Evolutionary conservation across 2,888 invertebrate genomes (phyloP).

Genomic region (Coremacera marginata): DNA sequence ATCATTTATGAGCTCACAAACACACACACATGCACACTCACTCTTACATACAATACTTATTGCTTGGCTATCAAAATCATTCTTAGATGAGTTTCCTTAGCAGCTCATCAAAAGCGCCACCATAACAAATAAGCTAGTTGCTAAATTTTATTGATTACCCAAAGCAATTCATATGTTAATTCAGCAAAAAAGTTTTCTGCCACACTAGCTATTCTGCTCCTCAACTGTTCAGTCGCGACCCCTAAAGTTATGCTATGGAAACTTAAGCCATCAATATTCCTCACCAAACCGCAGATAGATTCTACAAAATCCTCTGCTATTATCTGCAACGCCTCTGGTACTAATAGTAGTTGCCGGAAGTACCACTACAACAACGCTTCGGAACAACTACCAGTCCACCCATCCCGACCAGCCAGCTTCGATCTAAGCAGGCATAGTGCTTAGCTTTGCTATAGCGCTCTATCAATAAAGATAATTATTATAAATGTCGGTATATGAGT

Average conservation of each 20-base stretch:
- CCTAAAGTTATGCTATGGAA: neutral
- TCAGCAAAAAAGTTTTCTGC: neutral
- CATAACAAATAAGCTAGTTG: neutral
- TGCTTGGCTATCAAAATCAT: too few relatives aligned
- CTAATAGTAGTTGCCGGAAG: neutral
- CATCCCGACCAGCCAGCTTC: neutral
- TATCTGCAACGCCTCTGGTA: constrained; percentile 16
- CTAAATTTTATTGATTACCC: constrained; percentile 11
- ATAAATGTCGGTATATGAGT: constrained; percentile 21
- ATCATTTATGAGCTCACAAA: too few relatives aligned
- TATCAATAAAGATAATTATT: constrained; percentile 29
- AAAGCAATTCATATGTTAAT: constrained; percentile 14
- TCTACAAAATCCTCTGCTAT: neutral
- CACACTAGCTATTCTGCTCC: too few relatives aligned
- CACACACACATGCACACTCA: too few relatives aligned
- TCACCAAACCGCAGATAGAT: neutral
- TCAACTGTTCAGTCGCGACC: too few relatives aligned
- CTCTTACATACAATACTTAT: too few relatives aligned
- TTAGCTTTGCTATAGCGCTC: neutral
- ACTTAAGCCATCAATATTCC: constrained; percentile 4
- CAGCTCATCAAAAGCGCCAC: too few relatives aligned
- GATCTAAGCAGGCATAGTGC: neutral
- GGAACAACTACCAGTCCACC: neutral
- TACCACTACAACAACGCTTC: neutral
- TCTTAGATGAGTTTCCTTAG: too few relatives aligned